phyloP scores from a whole-genome alignment of 2,888 invertebrate genomes.

The Sepioteuthis lessoniana region DNA sequence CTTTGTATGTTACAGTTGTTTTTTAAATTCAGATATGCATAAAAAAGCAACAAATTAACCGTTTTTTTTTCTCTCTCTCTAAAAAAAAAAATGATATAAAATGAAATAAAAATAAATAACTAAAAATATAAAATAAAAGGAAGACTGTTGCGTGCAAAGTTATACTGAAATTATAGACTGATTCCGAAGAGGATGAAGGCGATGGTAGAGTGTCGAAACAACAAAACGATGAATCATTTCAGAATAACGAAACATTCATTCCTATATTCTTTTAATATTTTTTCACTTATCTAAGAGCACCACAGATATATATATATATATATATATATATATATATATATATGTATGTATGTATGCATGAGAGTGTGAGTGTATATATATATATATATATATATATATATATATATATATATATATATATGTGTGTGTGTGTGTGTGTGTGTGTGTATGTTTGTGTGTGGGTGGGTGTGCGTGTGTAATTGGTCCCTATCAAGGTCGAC shows the following conservation, averaged over 20 bases:
- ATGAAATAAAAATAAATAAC: background rate
- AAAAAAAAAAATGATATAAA: background rate
- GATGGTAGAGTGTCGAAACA: conserved; percentile 23
- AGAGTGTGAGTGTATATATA: too few relatives aligned
- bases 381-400: background rate
- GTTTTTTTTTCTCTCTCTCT: too few relatives aligned
- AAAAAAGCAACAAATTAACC: too few relatives aligned
- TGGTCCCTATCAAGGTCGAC: background rate
- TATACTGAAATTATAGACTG: conserved; percentile 9
- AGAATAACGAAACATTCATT: conserved; percentile 9
- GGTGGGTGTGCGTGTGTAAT: background rate
- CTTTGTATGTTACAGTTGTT: too few relatives aligned
- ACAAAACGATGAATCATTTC: background rate
- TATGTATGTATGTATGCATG: background rate
- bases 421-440: background rate
- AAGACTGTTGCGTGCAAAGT: conserved; percentile 14
- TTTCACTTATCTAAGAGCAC: background rate
- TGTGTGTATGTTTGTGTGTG: background rate
- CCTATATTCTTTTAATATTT: background rate
- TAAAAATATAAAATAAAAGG: background rate
- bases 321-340: background rate
- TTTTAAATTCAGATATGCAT: too few relatives aligned
- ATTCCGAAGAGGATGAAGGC: background rate
- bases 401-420: background rate
- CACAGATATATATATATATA: background rate